Percentiles rank a stretch among this genome's conserved stretches.
Conservation (phyloP, 2,888 invertebrate genomes). For the Melanostoma scalare region DNA sequence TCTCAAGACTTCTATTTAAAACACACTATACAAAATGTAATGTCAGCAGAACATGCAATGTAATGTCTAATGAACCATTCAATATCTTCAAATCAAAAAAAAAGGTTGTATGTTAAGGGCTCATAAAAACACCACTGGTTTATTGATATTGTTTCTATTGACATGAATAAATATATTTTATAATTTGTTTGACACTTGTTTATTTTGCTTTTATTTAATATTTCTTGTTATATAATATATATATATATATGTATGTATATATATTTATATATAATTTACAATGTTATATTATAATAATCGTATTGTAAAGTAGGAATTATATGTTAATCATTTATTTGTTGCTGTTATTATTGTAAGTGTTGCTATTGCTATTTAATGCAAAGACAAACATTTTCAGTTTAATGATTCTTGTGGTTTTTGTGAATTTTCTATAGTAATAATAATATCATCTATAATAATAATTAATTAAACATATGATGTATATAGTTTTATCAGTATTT, state of each 20-base stretch:
- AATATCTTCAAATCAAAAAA: not conserved
- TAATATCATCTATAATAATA: constrained; percentile 49
- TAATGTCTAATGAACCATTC: too few relatives aligned
- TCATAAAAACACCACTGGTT: constrained; percentile 62
- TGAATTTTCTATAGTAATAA: constrained; percentile 57
- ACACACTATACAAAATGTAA: too few relatives aligned
- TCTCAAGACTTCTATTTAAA: too few relatives aligned
- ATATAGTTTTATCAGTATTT: constrained; percentile 60
- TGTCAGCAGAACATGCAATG: too few relatives aligned
- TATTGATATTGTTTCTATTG: constrained; percentile 69
- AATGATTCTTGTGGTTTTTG: constrained; percentile 63
- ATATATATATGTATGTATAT: constrained; percentile 55
- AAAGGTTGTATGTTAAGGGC: constrained; percentile 16
- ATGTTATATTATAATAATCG: constrained; percentile 73
- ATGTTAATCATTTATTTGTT: constrained; percentile 76
- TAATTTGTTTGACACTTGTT: constrained; percentile 73
- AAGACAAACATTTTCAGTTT: constrained; percentile 61
- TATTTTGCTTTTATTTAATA: constrained; percentile 62
- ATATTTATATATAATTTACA: constrained; percentile 68
- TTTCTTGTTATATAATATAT: constrained; percentile 40
- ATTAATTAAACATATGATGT: constrained; percentile 61
- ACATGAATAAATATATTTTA: constrained; percentile 72
- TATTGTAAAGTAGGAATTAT: constrained; percentile 77
- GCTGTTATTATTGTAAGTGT: constrained; percentile 62
- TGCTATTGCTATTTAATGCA: constrained; percentile 60